phyloP scores from a whole-genome alignment of 1,140 invertebrate genomes.

The Piezodorus guildinii region DNA sequence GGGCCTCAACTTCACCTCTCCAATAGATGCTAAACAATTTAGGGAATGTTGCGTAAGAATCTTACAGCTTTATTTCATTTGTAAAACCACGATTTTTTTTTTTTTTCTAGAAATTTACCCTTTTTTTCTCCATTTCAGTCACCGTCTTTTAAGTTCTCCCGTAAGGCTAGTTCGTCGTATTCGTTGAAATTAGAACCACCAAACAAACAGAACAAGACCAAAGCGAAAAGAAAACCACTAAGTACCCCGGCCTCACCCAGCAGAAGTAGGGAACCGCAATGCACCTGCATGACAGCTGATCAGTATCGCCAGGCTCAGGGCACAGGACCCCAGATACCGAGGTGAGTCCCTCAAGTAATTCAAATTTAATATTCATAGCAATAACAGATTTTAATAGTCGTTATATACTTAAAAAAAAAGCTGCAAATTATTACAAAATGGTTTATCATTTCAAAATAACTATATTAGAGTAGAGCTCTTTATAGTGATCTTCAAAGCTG shows the following conservation, averaged over 20 bases:
- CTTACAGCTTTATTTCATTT: no score
- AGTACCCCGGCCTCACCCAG: slow-evolving; percentile 90
- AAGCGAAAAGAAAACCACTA: slow-evolving; percentile 70
- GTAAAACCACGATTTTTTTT: no score
- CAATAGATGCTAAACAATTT: slow-evolving; percentile 93
- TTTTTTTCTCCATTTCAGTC: no score
- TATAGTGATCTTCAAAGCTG: no score
- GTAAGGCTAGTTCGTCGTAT: slow-evolving; percentile 92
- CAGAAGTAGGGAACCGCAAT: slow-evolving; percentile 75
- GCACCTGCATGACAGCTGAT: slow-evolving; percentile 89
- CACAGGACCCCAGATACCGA: slow-evolving; percentile 74
- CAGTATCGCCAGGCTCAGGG: slow-evolving; percentile 73
- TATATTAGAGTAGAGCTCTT: no score
- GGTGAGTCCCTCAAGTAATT: slow-evolving; percentile 32
- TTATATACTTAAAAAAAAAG: no score
- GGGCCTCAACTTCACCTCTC: slow-evolving; percentile 94
- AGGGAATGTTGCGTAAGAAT: slow-evolving; percentile 92
- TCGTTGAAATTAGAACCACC: slow-evolving; percentile 84
- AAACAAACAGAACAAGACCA: slow-evolving; percentile 66
- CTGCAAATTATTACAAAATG: no score
- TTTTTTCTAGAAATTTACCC: no score
- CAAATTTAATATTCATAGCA: no score
- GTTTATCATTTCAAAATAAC: no score
- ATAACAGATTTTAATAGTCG: no score
- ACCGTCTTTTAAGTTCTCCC: slow-evolving; percentile 91